Conservation (phyloP, 2,888 invertebrate species). For the Scrobipalpa atriplicella region DNA sequence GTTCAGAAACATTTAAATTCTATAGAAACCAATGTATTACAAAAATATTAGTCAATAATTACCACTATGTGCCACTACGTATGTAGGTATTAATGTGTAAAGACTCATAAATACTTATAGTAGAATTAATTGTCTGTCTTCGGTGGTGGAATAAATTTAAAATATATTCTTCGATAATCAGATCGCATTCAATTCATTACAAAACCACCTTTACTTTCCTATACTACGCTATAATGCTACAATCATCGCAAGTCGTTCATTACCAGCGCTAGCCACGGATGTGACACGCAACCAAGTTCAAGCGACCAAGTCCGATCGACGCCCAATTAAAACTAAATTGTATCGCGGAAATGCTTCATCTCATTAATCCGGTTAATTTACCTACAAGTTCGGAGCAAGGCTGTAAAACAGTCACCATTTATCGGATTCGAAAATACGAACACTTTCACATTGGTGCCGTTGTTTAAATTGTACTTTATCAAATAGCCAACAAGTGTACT, state of each 20-base stretch:
- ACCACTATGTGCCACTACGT: no score
- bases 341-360: slow-evolving; percentile 43
- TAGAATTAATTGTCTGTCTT: no score
- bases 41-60: no score
- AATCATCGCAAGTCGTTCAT: not conserved
- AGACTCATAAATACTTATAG: no score
- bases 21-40: no score
- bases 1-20: no score
- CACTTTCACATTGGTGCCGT: slow-evolving; percentile 23
- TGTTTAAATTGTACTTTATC: slow-evolving; percentile 15
- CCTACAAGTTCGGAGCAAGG: slow-evolving; percentile 29
- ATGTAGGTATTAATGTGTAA: no score
- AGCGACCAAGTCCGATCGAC: slow-evolving; percentile 20
- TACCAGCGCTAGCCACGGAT: slow-evolving; percentile 14
- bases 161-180: no score
- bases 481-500: not conserved
- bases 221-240: not conserved
- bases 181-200: no score
- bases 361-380: slow-evolving; percentile 43
- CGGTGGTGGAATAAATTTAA: no score
- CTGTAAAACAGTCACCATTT: slow-evolving; percentile 16
- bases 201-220: not conserved
- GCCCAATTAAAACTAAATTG: slow-evolving; percentile 40
- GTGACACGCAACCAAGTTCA: slow-evolving; percentile 31
- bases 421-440: slow-evolving; percentile 5